These are phyloP conservation scores for Amia ocellicauda DNA, from an alignment of 2,113 vertebrate genomes.

Conservation along the genomic window DNA sequence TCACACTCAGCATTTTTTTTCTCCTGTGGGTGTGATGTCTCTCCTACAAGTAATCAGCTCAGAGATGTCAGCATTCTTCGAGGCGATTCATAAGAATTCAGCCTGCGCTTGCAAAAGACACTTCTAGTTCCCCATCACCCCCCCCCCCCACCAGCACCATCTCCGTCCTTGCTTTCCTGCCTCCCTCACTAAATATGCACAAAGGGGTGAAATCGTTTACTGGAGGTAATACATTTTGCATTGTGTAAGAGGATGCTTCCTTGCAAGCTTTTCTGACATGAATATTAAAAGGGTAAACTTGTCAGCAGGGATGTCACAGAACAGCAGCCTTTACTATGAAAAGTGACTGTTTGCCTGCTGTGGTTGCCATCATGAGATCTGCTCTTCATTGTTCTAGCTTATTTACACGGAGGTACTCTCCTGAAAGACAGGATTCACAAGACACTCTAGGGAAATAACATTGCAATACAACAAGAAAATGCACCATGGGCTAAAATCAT, in stretches of 20 bases:
- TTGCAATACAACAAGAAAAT: neutral
- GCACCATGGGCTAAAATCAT: neutral
- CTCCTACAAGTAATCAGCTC: slow-evolving; percentile 70
- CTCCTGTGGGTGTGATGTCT: slow-evolving; percentile 71
- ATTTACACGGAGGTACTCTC: neutral
- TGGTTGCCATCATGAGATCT: slow-evolving; percentile 13
- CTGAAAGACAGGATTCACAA: neutral
- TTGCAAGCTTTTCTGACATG: slow-evolving; percentile 9
- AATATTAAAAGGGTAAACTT: slow-evolving; percentile 21
- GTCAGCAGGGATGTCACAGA: slow-evolving; percentile 25
- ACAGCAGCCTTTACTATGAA: neutral
- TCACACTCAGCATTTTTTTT: slow-evolving; percentile 73
- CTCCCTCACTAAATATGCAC: slow-evolving; percentile 31
- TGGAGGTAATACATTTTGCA: slow-evolving; percentile 19
- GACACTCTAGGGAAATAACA: neutral
- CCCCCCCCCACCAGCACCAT: neutral
- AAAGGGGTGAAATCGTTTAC: slow-evolving; percentile 24
- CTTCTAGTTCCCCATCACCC: slow-evolving; percentile 32
- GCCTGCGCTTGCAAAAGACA: slow-evolving; percentile 61
- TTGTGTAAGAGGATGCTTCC: slow-evolving; percentile 10
- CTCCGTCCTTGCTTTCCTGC: slow-evolving; percentile 26
- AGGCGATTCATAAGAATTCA: slow-evolving; percentile 71
- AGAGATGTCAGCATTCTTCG: slow-evolving; percentile 70
- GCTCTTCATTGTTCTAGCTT: neutral
- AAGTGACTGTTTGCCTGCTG: slow-evolving; percentile 13